Evolutionary conservation across 2,113 vertebrate genomes (phyloP).

Genomic region (Alouatta palliata): DNA sequence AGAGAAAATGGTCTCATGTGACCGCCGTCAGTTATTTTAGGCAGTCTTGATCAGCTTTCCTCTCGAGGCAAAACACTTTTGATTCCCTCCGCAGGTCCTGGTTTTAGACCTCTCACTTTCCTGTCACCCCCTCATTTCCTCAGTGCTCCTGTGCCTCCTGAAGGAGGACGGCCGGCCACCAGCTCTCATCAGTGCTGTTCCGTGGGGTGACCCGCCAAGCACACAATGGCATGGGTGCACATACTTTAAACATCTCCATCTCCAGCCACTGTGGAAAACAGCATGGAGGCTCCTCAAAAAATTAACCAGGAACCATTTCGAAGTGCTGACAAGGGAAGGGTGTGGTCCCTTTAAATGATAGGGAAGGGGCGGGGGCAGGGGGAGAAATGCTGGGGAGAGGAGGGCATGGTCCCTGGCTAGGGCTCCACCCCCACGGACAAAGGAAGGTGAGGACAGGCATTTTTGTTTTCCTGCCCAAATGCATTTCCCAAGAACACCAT

Average conservation of each 20-base stretch:
- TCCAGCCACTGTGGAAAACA: background rate
- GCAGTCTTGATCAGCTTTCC: background rate
- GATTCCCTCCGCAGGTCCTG: background rate
- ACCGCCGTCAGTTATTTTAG: background rate
- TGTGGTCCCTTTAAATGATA: too few species aligned
- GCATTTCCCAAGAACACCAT: too few species aligned
- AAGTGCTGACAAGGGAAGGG: too few species aligned
- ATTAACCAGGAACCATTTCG: background rate
- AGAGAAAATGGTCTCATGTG: background rate
- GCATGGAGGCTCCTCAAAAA: background rate
- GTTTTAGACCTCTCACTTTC: background rate
- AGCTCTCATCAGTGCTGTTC: background rate
- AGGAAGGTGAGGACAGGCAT: too few species aligned
- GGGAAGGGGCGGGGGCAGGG: too few species aligned
- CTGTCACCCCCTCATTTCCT: background rate
- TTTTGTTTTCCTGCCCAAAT: too few species aligned
- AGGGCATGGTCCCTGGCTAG: too few species aligned
- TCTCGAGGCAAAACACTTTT: background rate
- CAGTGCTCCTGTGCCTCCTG: background rate
- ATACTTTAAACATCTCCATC: background rate
- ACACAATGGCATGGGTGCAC: background rate
- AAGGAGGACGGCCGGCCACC: background rate
- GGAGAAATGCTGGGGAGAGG: too few species aligned
- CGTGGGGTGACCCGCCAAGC: background rate
- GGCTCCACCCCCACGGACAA: too few species aligned